A percentile compares a stretch with the other conserved stretches of the same genome.
Evolutionary conservation across 1,140 invertebrate species (phyloP).

Genomic region (Araneus ventricosus): DNA sequence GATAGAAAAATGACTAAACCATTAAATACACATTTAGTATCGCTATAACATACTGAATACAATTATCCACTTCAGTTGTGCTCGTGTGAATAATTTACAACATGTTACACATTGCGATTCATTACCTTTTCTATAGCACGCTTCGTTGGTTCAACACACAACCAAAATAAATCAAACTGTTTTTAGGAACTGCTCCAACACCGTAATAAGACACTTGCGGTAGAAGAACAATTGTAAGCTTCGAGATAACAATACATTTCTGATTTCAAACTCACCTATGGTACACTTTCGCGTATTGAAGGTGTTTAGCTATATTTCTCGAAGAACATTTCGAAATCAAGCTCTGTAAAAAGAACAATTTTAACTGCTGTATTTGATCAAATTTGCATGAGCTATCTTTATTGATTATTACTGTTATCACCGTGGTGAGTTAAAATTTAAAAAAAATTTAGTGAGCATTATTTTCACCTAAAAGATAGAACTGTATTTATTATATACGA

Average conservation of each 20-base stretch:
- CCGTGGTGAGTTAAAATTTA: too few relatives aligned
- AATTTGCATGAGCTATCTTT: too few relatives aligned
- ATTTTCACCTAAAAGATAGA: too few relatives aligned
- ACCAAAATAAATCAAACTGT: not conserved
- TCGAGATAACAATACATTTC: not conserved
- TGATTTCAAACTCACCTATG: not conserved
- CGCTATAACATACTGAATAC: not conserved
- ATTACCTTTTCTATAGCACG: not conserved
- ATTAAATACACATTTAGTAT: slow-evolving; percentile 8
- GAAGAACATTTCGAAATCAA: too few relatives aligned
- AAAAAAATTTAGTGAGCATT: too few relatives aligned
- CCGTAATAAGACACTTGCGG: not conserved
- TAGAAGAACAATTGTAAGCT: not conserved
- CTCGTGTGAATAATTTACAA: slow-evolving; percentile 6
- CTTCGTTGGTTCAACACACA: not conserved
- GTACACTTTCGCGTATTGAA: too few relatives aligned
- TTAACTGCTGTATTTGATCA: too few relatives aligned
- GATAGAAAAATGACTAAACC: not conserved
- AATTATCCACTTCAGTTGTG: not conserved
- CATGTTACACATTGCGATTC: not conserved
- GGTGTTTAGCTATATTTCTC: too few relatives aligned
- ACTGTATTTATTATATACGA: too few relatives aligned
- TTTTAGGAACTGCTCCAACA: not conserved
- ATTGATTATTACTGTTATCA: too few relatives aligned
- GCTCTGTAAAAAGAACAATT: too few relatives aligned